Conservation (phyloP, 2,888 invertebrate genomes). For the Tromatobia lineatoria region DNA sequence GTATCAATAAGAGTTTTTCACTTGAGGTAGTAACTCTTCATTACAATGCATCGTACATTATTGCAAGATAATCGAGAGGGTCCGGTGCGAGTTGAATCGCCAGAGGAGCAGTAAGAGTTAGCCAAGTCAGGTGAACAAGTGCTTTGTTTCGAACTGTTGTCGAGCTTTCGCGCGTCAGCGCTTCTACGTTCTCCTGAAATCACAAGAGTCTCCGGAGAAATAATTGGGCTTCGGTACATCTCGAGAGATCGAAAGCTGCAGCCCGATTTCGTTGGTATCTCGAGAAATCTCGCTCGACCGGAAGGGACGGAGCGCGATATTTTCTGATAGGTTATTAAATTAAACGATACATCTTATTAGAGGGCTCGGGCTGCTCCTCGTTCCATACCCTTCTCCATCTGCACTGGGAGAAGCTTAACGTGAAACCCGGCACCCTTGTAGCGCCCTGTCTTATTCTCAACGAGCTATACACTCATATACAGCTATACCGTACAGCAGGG, state of each 20-base stretch:
- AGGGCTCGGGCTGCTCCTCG: conserved; percentile 53
- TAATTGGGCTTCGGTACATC: conserved; percentile 59
- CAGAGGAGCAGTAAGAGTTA: background rate
- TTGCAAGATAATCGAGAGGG: conserved; percentile 6
- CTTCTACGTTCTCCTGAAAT: conserved; percentile 45
- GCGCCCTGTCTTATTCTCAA: conserved; percentile 59
- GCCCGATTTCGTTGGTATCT: conserved; percentile 26
- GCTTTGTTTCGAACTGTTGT: conserved; percentile 53
- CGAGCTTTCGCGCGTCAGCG: conserved; percentile 60
- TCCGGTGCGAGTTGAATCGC: background rate
- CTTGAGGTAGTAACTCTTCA: no score
- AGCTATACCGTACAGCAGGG: conserved; percentile 41
- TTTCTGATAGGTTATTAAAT: conserved; percentile 83
- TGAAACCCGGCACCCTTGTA: conserved; percentile 38
- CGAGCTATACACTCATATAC: conserved; percentile 35
- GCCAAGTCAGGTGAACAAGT: conserved; percentile 22
- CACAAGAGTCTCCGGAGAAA: conserved; percentile 37
- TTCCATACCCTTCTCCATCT: conserved; percentile 30
- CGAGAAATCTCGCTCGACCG: conserved; percentile 30
- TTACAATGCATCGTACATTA: background rate
- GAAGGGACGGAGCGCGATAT: conserved; percentile 69
- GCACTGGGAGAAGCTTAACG: conserved; percentile 35
- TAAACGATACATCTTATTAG: conserved; percentile 83
- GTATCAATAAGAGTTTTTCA: no score
- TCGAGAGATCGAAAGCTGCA: conserved; percentile 38